phyloP scores from a whole-genome alignment of 1,140 invertebrate species.

The Diabrotica virgifera region DNA sequence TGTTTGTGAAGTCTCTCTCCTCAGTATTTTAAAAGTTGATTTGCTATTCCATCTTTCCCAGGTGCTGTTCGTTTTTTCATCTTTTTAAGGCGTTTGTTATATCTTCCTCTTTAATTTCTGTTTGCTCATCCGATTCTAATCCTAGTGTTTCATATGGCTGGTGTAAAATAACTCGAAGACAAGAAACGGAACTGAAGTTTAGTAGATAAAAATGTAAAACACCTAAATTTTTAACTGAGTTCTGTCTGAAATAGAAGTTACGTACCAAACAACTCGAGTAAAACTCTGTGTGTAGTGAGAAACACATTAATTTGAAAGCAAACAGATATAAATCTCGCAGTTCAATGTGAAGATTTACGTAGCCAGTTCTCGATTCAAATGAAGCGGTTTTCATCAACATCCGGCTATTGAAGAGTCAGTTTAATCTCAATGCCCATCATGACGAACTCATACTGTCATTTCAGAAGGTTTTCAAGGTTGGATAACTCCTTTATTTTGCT shows the following conservation, averaged over 20 bases:
- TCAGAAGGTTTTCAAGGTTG: constrained; percentile 10
- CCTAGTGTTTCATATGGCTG: too few relatives aligned
- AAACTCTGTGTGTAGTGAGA: constrained; percentile 16
- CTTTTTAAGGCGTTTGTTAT: too few relatives aligned
- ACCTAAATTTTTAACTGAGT: too few relatives aligned
- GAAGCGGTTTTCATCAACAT: constrained; percentile 32
- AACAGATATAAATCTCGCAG: constrained; percentile 33
- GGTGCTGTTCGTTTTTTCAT: too few relatives aligned
- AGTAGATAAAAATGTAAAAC: too few relatives aligned
- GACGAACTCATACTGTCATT: constrained; percentile 21
- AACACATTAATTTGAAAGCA: constrained; percentile 27
- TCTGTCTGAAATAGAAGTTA: background rate
- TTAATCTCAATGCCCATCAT: constrained; percentile 23
- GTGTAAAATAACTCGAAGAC: too few relatives aligned
- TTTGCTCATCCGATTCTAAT: too few relatives aligned
- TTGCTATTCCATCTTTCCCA: too few relatives aligned
- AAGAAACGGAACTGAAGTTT: too few relatives aligned
- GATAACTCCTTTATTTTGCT: background rate
- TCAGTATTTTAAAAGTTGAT: too few relatives aligned
- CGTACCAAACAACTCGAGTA: background rate
- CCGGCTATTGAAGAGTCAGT: constrained; percentile 35
- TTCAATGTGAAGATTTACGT: constrained; percentile 36
- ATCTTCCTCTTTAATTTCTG: too few relatives aligned
- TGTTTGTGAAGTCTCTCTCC: too few relatives aligned
- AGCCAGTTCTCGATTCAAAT: constrained; percentile 33